phyloP scores from a whole-genome alignment of 2,888 invertebrate genomes.

The Lasioglossum leucozonium region DNA sequence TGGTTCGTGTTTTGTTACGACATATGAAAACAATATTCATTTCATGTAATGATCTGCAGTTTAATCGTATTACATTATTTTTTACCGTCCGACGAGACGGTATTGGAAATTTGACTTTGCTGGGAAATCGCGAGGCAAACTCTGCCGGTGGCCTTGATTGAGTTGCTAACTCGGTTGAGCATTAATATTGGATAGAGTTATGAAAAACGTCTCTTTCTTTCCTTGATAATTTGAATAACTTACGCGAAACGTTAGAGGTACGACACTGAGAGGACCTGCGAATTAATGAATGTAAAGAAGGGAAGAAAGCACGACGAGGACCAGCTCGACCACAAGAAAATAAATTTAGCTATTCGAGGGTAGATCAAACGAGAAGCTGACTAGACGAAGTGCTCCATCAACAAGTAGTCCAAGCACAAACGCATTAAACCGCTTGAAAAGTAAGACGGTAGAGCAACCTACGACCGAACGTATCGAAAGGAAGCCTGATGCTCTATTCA shows the following conservation, averaged over 20 bases:
- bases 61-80: background rate
- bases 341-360: background rate
- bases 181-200: background rate
- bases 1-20: too few relatives aligned
- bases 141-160: background rate
- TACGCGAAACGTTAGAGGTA: too few relatives aligned
- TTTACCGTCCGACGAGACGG: background rate
- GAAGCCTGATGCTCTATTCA: background rate
- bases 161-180: background rate
- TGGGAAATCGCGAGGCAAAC: background rate
- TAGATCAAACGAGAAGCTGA: background rate
- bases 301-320: too few relatives aligned
- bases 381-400: background rate
- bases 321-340: too few relatives aligned
- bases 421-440: background rate
- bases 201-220: background rate
- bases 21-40: background rate
- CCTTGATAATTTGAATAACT: too few relatives aligned
- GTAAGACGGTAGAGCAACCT: background rate
- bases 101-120: conserved; percentile 17
- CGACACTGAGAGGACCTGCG: too few relatives aligned
- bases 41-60: background rate
- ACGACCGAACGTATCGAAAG: background rate
- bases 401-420: background rate
- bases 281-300: too few relatives aligned